Evolutionary conservation across 2,888 invertebrate genomes (phyloP), one percentile per base, ranked within the genome.

Genomic region (Nomada goodeniana): DNA sequence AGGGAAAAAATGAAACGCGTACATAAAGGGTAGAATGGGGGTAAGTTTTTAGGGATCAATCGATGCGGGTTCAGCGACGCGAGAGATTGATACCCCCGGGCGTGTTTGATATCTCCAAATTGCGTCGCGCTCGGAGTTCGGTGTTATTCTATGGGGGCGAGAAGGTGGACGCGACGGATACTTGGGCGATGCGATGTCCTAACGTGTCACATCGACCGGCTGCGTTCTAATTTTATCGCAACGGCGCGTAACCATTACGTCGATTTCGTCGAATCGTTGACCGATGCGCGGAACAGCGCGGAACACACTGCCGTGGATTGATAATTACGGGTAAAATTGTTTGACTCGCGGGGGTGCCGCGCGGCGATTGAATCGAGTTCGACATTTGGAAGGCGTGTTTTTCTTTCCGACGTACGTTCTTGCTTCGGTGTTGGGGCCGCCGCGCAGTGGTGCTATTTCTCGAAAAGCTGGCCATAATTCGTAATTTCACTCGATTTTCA

Each of bases 221-320:
- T 57, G 57, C 26, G 72, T 53, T 59, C 73, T 63, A 72, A 79
- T 73, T 80, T 78, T 78, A 74, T 57, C 67, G 61, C 23, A 47
- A 50, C 47, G 61, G 42, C 52, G 68, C 55, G 68, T 47, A 36
- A 61, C 75, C 74, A 78, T 75, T 74, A 44, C 67, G 73, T 73
- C 73, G 80, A 80, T 80, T 80, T 80, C 72, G 68, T 52, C 68
- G 68, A 80, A 73, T 63, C 63, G 73, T 80, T 69, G 80, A 80
- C 69, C 79, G 79, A n/a, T 52, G 55, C 68, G 68, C 57, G 23
- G 80, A 79, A 57, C 72, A 80, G 63, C 67, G n/a, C 77, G n/a
- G n/a, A 57, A 44, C 57, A 36, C 44, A 57, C 57, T 26, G 26
- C 2, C 57, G 47, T 26, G 73, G 53, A 73, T 73, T 68, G 73